Evolutionary conservation across 2,113 vertebrate species (phyloP), one percentile per base, ranked within the genome.

Genomic region (Sinocyclocheilus anshuiensis): DNA sequence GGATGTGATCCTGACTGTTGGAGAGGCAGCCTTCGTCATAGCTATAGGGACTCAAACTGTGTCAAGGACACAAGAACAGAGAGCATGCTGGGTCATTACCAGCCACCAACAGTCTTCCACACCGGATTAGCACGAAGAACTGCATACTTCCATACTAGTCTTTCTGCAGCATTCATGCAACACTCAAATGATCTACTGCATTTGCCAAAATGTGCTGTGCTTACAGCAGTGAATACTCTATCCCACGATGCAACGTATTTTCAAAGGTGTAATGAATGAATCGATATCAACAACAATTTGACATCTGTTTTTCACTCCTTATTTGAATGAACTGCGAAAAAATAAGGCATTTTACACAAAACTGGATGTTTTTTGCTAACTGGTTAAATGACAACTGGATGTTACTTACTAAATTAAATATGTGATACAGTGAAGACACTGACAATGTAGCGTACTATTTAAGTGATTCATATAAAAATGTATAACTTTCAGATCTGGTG

Each of bases 1-100:
- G 98, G 87, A 99, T 97, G 95, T 99, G 98, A 90, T 99, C 98
- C 94, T 99, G 97, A 85, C 97, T 99, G 94, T 95, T 99, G 89
- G 97, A 99, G 85, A 99, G 95, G 90, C 97, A 98, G 90, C 97
- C 92, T 91, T 98, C 97, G 0, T 99, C 98, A 0, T 98, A 96
- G 86, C 98, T 98, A 84, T 99, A 98, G 0, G 98, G 98, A 90
- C 97, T 99, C 82, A 99, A 95, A 88, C 98, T 99, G 93, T 22
- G 80, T 29, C 24, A 87, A 10, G 87, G 75, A 83, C 77, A 33
- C 6, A 89, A 78, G 84, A 12, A 89, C 36, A 87, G 26, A 74
- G 36, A 42, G 71, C 71, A 74, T 74, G 71, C 71, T 74, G 71
- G 71, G 71, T 74, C 39, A 71, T 18, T 71, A 71, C 3, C 33